Percentiles rank a stretch among this genome's conserved stretches.
Evolutionary conservation across 2,888 invertebrate genomes (phyloP).

Genomic region (Patella caerulea): DNA sequence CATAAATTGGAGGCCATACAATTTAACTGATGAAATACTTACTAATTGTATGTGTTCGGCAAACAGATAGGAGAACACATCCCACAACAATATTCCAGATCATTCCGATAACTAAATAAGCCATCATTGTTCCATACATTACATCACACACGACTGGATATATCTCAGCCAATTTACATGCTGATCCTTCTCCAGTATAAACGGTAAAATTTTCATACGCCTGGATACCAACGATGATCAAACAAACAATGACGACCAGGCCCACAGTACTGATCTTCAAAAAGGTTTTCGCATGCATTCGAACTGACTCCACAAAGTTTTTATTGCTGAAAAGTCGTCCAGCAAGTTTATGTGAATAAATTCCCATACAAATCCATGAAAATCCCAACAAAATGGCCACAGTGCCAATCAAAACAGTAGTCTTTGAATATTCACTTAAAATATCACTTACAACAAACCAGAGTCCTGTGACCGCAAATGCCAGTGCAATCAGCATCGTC

Average conservation of each 20-base stretch:
- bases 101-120: conserved; percentile 66
- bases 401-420: conserved; percentile 66
- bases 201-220: conserved; percentile 40
- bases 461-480: conserved; percentile 59
- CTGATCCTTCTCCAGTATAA: conserved; percentile 13
- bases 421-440: conserved; percentile 59
- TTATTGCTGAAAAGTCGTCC: conserved; percentile 69
- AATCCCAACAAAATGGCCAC: conserved; percentile 66
- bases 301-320: conserved; percentile 69
- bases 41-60: conserved; percentile 73
- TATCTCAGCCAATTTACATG: conserved; percentile 32
- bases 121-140: conserved; percentile 60
- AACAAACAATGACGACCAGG: conserved; percentile 59
- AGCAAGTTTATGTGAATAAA: conserved; percentile 71
- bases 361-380: conserved; percentile 69
- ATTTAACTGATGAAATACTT: conserved; percentile 36
- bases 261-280: conserved; percentile 70
- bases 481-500: conserved; percentile 58
- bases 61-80: conserved; percentile 71
- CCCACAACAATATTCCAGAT: conserved; percentile 72
- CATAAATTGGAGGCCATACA: no score
- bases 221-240: conserved; percentile 53
- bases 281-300: conserved; percentile 71
- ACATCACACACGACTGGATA: conserved; percentile 61
- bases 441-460: conserved; percentile 68